Evolutionary conservation across 2,888 invertebrate species (phyloP).

Genomic region (Lasioglossum leucozonium): DNA sequence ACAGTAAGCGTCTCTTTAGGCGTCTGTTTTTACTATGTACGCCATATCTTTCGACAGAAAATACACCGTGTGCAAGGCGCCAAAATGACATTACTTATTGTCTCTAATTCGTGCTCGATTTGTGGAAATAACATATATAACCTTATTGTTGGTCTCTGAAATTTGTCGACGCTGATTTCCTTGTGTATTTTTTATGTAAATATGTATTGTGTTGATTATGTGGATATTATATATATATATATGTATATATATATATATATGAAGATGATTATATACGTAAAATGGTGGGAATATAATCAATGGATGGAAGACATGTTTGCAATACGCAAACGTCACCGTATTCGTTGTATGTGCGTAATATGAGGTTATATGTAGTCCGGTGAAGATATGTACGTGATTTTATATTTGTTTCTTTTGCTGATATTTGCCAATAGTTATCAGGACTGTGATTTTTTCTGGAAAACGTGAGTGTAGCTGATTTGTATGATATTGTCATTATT

Average conservation of each 20-base stretch:
- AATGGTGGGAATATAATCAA: constrained; percentile 76
- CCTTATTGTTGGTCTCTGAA: constrained; percentile 45
- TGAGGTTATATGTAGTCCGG: constrained; percentile 53
- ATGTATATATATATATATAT: constrained; percentile 15
- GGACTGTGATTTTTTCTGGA: constrained; percentile 22
- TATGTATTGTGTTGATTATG: constrained; percentile 27
- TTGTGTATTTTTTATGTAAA: constrained; percentile 25
- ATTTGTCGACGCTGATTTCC: constrained; percentile 32
- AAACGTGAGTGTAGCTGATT: not conserved
- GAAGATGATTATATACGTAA: constrained; percentile 62
- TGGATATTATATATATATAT: constrained; percentile 18
- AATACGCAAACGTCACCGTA: constrained; percentile 64
- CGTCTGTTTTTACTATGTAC: constrained; percentile 66
- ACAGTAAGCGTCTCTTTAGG: constrained; percentile 74
- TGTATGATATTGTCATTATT: constrained; percentile 30
- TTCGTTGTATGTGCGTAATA: constrained; percentile 64
- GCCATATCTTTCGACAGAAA: constrained; percentile 54
- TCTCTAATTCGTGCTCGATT: constrained; percentile 28
- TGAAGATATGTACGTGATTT: constrained; percentile 47
- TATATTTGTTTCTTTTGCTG: constrained; percentile 45
- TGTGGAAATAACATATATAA: not conserved
- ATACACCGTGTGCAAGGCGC: constrained; percentile 44
- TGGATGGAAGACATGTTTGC: constrained; percentile 69
- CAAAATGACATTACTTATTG: constrained; percentile 45
- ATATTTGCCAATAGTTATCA: constrained; percentile 48